Evolutionary conservation across 2,113 vertebrate species (phyloP).

Genomic region (Thunnus maccoyii): DNA sequence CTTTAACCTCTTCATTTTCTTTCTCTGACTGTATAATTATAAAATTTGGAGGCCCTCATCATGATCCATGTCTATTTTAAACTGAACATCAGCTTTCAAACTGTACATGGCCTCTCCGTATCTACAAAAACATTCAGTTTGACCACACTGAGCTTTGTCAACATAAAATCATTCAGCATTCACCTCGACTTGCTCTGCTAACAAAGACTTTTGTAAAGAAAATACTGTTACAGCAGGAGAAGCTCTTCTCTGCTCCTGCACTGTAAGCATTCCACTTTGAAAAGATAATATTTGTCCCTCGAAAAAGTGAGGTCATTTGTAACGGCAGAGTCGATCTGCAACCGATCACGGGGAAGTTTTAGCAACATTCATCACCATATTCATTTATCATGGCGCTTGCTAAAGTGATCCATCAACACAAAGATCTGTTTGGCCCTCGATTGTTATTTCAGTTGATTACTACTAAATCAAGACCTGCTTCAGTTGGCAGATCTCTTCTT

Average conservation of each 20-base stretch:
- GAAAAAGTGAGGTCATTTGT: slow-evolving; percentile 62
- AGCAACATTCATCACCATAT: slow-evolving; percentile 60
- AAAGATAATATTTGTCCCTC: slow-evolving; percentile 76
- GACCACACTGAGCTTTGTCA: slow-evolving; percentile 18
- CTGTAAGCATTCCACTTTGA: slow-evolving; percentile 72
- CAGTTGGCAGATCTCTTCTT: slow-evolving; percentile 53
- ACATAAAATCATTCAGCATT: slow-evolving; percentile 46
- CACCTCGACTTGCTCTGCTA: slow-evolving; percentile 20
- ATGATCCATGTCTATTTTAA: too few species aligned
- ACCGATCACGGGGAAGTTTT: slow-evolving; percentile 47
- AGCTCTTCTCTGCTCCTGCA: slow-evolving; percentile 9
- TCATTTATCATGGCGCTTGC: slow-evolving; percentile 66
- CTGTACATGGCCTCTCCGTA: not conserved
- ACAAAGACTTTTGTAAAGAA: slow-evolving; percentile 49
- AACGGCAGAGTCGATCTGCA: slow-evolving; percentile 56
- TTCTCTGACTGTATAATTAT: too few species aligned
- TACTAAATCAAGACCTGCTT: slow-evolving; percentile 68
- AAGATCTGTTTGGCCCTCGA: slow-evolving; percentile 40
- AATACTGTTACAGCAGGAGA: slow-evolving; percentile 10
- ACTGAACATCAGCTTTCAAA: too few species aligned
- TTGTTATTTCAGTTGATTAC: slow-evolving; percentile 78
- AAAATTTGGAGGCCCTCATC: too few species aligned
- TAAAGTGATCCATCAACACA: slow-evolving; percentile 70
- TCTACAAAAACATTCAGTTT: slow-evolving; percentile 26
- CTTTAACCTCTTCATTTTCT: too few species aligned